Evolutionary conservation across 2,797 vertebrate species (phyloP).

Genomic region (Scolopax rusticola): DNA sequence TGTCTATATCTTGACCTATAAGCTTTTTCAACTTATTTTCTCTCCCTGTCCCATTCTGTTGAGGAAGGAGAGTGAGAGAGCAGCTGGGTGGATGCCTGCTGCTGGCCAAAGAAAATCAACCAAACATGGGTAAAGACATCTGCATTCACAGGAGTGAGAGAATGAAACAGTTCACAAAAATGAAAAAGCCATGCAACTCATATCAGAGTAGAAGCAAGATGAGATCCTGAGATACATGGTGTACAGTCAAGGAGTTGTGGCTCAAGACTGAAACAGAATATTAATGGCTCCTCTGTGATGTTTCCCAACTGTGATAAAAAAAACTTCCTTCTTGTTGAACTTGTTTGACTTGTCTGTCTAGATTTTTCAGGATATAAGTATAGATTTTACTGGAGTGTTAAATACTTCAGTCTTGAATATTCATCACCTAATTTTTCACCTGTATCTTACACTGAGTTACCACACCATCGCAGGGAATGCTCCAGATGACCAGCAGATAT

Average conservation of each 20-base stretch:
- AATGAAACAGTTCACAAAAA: neutral
- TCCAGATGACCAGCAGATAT: neutral
- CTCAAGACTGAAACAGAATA: neutral
- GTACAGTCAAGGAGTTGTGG: neutral
- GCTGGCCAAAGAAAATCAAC: neutral
- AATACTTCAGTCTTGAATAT: neutral
- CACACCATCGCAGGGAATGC: neutral
- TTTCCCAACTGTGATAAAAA: neutral
- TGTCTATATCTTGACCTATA: neutral
- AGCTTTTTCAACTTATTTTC: neutral
- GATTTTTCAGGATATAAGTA: neutral
- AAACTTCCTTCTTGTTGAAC: neutral
- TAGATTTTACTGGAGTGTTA: neutral
- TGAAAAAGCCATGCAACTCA: neutral
- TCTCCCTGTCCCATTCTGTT: neutral
- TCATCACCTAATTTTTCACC: neutral
- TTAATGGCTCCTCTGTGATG: neutral
- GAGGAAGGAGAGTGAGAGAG: neutral
- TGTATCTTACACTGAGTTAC: neutral
- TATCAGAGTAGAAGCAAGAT: neutral
- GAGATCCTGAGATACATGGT: neutral
- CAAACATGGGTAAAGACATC: neutral
- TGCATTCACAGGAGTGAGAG: neutral
- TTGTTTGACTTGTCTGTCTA: neutral
- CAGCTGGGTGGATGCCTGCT: accelerated